Conservation (phyloP, 53 echinoderm and acorn worm genomes). For the Henricia sp. region DNA sequence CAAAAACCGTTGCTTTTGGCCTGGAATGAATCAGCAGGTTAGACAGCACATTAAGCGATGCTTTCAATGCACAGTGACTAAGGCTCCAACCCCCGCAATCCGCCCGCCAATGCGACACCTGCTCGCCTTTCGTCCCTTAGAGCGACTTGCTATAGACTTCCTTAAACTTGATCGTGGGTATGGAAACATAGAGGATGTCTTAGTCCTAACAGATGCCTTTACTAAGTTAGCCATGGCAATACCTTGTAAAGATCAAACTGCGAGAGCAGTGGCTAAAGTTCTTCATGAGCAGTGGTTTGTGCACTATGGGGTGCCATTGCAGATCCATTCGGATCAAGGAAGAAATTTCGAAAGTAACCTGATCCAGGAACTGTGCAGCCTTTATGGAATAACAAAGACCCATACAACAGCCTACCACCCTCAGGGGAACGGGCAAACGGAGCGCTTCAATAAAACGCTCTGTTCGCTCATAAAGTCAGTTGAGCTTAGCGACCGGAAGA, state of each 20-base stretch:
- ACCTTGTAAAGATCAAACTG: constrained; percentile 45
- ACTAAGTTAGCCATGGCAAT: constrained; percentile 38
- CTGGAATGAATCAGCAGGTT: background rate
- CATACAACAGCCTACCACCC: too few relatives aligned
- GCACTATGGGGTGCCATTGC: constrained; percentile 68
- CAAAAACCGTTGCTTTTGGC: too few relatives aligned
- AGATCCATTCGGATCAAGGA: constrained; percentile 68
- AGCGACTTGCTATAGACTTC: constrained; percentile 40
- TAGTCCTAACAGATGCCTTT: constrained; percentile 56
- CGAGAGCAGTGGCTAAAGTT: constrained; percentile 24
- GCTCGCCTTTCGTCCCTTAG: constrained; percentile 52
- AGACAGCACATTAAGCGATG: background rate
- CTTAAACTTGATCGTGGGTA: background rate
- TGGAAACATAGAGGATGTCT: constrained; percentile 44
- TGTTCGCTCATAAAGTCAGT: constrained; percentile 23
- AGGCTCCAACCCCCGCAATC: constrained; percentile 43
- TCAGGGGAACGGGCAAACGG: too few relatives aligned
- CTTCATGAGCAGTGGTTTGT: constrained; percentile 53
- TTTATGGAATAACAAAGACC: too few relatives aligned
- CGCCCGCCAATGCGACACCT: constrained; percentile 21
- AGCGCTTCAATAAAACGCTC: too few relatives aligned
- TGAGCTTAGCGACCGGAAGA: too few relatives aligned
- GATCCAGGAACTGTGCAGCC: constrained; percentile 32
- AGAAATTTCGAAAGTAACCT: constrained; percentile 66
- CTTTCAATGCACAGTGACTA: background rate